phyloP scores from a whole-genome alignment of 53 echinoderm and acorn worm genomes.

The Henricia sp. region DNA sequence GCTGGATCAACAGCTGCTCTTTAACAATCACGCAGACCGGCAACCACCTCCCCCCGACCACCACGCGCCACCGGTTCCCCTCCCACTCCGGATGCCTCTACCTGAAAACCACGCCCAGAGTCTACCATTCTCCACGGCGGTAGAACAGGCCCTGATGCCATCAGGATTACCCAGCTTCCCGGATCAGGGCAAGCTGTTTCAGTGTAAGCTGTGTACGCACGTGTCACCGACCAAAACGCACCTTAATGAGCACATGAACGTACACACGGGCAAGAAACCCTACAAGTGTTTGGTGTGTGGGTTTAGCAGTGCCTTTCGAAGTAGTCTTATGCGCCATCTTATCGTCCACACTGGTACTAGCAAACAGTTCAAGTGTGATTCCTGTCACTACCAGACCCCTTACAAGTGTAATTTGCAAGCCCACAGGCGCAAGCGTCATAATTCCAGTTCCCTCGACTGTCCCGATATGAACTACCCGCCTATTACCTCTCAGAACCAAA shows the following conservation, averaged over 20 bases:
- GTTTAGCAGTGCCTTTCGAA: conserved; percentile 99
- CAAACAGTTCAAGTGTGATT: conserved; percentile 98
- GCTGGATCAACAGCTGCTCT: conserved; percentile 59
- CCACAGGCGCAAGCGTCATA: conserved; percentile 91
- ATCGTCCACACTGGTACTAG: conserved; percentile 97
- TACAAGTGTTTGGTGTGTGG: conserved; percentile 99
- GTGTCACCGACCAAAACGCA: conserved; percentile 95
- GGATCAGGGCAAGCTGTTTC: conserved; percentile 90
- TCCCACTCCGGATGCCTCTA: conserved; percentile 68
- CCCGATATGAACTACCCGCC: conserved; percentile 69
- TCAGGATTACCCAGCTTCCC: conserved; percentile 64
- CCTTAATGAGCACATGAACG: conserved; percentile 98
- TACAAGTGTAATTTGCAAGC: conserved; percentile 99
- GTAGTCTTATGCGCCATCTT: conserved; percentile 97
- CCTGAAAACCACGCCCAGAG: conserved; percentile 68
- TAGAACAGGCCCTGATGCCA: conserved; percentile 57
- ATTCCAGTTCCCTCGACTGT: conserved; percentile 59
- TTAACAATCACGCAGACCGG: conserved; percentile 70
- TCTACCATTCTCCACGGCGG: conserved; percentile 37
- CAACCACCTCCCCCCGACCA: neutral
- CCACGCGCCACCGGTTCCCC: conserved; percentile 12
- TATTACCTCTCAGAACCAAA: conserved; percentile 70
- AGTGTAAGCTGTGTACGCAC: conserved; percentile 97
- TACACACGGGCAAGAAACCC: conserved; percentile 97
- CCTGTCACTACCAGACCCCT: conserved; percentile 98